Evolutionary conservation across 2,113 vertebrate species (phyloP).

Genomic region (Psammodynastes pulverulentus): DNA sequence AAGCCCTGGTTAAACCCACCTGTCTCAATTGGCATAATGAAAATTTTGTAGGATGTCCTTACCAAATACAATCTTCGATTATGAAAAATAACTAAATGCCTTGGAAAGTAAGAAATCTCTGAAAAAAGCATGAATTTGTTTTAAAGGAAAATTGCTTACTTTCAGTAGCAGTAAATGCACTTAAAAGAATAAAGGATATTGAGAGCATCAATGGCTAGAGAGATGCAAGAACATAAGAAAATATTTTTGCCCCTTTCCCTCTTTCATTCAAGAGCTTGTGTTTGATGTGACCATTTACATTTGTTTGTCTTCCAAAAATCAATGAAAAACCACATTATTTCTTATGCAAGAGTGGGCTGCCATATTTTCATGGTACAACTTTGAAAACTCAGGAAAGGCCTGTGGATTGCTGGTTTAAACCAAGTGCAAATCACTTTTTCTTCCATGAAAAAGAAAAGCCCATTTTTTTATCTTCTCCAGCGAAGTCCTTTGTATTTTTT

Average conservation of each 20-base stretch:
- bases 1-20: background rate
- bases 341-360: background rate
- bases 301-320: background rate
- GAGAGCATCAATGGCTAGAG: background rate
- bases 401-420: background rate
- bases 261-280: background rate
- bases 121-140: background rate
- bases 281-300: background rate
- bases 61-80: background rate
- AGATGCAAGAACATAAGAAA: background rate
- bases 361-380: background rate
- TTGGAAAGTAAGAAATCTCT: slow-evolving; percentile 5
- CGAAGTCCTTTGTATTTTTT: background rate
- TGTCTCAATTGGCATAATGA: background rate
- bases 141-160: background rate
- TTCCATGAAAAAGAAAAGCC: background rate
- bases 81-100: slow-evolving; percentile 14
- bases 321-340: background rate
- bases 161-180: background rate
- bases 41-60: no score
- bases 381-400: background rate
- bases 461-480: background rate
- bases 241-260: background rate
- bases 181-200: background rate
- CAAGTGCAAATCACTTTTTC: background rate